Conservation (phyloP, 2,113 vertebrate genomes). For the Ictidomys tridecemlineatus region DNA sequence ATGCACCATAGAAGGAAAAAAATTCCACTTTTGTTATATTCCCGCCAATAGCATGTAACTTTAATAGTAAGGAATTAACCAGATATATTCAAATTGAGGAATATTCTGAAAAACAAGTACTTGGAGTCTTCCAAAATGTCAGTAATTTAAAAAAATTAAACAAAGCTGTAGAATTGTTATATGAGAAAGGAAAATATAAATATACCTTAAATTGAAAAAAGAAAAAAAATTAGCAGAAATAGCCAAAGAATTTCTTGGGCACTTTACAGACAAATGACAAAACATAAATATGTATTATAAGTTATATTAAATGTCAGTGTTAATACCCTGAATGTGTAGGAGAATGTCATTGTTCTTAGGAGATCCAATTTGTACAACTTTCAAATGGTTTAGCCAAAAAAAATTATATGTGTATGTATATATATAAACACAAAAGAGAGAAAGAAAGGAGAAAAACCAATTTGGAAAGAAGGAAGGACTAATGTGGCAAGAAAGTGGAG, state of each 20-base stretch:
- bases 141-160: constrained; percentile 18
- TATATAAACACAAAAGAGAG: neutral
- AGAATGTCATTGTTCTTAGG: neutral
- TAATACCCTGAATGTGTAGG: neutral
- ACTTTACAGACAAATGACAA: neutral
- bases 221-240: neutral
- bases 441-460: neutral
- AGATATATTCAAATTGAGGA: neutral
- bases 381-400: neutral
- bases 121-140: constrained; percentile 32
- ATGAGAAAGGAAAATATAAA: neutral
- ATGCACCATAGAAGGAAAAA: neutral
- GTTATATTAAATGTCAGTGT: neutral
- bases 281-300: constrained; percentile 48
- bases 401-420: neutral
- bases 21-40: neutral
- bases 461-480: neutral
- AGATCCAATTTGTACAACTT: neutral
- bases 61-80: neutral
- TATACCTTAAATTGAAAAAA: neutral
- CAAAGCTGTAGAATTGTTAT: neutral
- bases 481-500: neutral
- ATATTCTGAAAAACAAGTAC: neutral
- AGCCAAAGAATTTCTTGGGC: neutral
- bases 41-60: neutral